Base-by-base conservation (phyloP, 2,797 vertebrate species). In the Phoebastria nigripes region DNA sequence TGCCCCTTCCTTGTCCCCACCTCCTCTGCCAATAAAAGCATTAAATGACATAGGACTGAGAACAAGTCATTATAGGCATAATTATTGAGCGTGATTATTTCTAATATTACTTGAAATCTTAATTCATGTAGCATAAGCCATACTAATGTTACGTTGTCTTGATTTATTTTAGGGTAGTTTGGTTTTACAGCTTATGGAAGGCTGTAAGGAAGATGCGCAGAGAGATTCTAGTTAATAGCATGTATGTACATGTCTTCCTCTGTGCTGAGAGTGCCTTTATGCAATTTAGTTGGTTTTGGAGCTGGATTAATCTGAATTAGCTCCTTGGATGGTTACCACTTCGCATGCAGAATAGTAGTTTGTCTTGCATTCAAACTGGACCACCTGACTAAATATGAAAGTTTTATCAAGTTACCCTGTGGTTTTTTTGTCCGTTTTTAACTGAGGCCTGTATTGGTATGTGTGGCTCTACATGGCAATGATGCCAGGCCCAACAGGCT, bases 201-300 rank as follows among this genome's bases (percentile, higher is more conserved):
- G 33, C 61, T 15, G 1, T 22, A 6, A 74, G 58, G 59, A 70
- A 42, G 49, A 28, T 65, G 46, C 3, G 17, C 5, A 35, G 29
- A 65, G 37, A n/a, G 12, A 20, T 44, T 47, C 39, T 37, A 35
- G 22, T 66, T 51, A 41, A 9, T 37, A 47, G 12, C 42, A 0
- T 87, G 51, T 41, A 4, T 37, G 5, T 63, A 7, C 83, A 16
- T 33, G 74, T 52, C 59, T 28, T 44, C 6, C 25, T 52, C 21
- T 54, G 15, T 46, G n/a, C 14, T 0, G 0, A 8, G 42, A 33
- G 41, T 13, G 22, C 41, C 41, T 70, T 70, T 47, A 1, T 35
- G 58, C 46, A 44, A 1, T 66, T 35, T 12, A 19, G 19, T 20
- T 86, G 58, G 5, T 19, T 92, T 74, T 87, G 44, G 52, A 87